A percentile compares a stretch with the other conserved stretches of the same genome.
Evolutionary conservation across 37 sponge, comb jelly and placozoan genomes (phyloP).

Genomic region (Ianthella basta): DNA sequence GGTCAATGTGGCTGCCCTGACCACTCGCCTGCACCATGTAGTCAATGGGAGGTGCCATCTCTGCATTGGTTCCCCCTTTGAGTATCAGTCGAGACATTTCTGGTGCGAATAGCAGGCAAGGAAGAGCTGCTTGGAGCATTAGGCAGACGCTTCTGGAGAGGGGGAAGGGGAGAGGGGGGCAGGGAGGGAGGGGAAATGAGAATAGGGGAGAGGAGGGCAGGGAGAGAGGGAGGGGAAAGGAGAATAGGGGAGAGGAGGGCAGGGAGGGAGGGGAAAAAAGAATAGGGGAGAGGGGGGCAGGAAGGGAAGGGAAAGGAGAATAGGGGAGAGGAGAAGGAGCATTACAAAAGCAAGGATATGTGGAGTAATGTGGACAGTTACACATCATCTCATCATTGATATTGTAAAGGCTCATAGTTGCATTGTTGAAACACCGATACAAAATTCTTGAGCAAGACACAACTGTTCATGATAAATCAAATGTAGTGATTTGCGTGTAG

Average conservation of each 20-base stretch:
- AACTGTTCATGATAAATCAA: no score
- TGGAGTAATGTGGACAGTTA: no score
- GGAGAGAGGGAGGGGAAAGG: background rate
- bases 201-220: no score
- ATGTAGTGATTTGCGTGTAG: no score
- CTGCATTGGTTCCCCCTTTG: slow-evolving; percentile 92
- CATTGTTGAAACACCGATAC: no score
- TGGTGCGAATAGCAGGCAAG: slow-evolving; percentile 84
- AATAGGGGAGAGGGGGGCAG: background rate
- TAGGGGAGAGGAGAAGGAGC: background rate
- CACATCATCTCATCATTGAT: no score
- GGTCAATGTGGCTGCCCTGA: no score
- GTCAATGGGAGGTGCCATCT: slow-evolving; percentile 95
- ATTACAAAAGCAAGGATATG: background rate
- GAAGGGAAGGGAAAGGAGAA: background rate
- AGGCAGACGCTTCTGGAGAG: slow-evolving; percentile 75
- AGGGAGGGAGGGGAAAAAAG: background rate
- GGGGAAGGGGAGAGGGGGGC: background rate
- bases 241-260: background rate
- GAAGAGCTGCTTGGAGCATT: slow-evolving; percentile 83
- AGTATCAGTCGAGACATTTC: slow-evolving; percentile 45
- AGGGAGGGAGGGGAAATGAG: background rate
- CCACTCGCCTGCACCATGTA: slow-evolving; percentile 59
- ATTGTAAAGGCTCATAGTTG: no score
- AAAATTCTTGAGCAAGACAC: no score